Base-by-base conservation (phyloP, 2,888 invertebrate genomes). In the Halocaridina rubra region DNA sequence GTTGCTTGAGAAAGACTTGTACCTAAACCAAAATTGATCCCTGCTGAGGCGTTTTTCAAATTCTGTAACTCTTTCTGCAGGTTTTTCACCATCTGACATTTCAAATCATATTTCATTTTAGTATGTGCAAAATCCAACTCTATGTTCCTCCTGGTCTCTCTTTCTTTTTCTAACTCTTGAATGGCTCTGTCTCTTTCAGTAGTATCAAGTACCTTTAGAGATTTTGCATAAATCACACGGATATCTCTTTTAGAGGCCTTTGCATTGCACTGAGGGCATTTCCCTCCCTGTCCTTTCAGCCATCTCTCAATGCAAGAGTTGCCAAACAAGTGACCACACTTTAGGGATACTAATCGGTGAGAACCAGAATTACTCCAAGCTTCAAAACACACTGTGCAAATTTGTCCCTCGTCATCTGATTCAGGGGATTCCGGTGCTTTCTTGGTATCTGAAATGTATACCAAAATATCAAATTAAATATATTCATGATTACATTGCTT, bases 321-420 rank as follows among this genome's bases (percentile, higher is more conserved):
- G 0, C 98, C 98, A 91, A 97, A 98, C 7, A 98, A 91, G 91
- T 98, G 98, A 0, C 98, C 98, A 91, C 98, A 98, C 90, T 94
- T 94, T 8, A 98, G 91, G 0, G 96, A 94, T n/a, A 95, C 95
- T 2, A 98, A 91, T 78, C 97, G 93, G 90, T 98, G 98, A 0
- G 93, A 93, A 0, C 98, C 98, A 0, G 95, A 93, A 90, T 94
- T 96, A 3, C 95, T 95, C 96, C 97, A 98, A 2, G 93, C 91
- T 80, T 98, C 98, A 88, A 97, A 92, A 90, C 98, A 98, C 88
- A 98, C 97, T 0, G 97, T 94, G 89, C 98, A 98, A 0, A 93
- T 93, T 89, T 94, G 93, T 0, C 94, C 95, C 74, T 95, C 94
- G 67, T 93, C 93, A 1, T 86, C 86, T 46, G 72, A 61, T 13